These are phyloP conservation scores for Sapayoa aenigma DNA, from an alignment of 2,113 vertebrate genomes.

Conservation along the genomic window DNA sequence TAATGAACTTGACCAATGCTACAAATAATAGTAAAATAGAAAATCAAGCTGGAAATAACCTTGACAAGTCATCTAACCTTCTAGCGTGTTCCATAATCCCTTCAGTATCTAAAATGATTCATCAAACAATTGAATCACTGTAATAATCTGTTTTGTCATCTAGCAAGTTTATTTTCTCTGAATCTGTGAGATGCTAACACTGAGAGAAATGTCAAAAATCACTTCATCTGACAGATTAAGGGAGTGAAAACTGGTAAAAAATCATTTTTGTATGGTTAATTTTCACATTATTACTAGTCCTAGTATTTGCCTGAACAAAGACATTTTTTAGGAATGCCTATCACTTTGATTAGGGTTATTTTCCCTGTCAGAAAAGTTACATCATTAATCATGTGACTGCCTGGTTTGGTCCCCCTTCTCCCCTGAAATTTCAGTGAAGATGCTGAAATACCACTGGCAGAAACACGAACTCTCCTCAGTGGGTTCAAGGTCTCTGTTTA, in stretches of 20 bases:
- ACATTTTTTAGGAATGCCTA: not conserved
- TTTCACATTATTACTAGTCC: not conserved
- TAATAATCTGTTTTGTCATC: not conserved
- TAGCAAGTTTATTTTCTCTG: not conserved
- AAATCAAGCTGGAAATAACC: not conserved
- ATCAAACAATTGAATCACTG: not conserved
- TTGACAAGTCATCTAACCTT: not conserved
- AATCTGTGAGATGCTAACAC: not conserved
- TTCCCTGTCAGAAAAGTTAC: not conserved
- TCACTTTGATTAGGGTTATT: not conserved
- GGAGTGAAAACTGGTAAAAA: not conserved
- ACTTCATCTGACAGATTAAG: not conserved
- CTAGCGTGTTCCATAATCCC: not conserved
- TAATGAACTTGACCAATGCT: not conserved
- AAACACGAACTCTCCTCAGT: not conserved
- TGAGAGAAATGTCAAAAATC: not conserved
- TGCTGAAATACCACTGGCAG: not conserved
- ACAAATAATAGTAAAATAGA: not conserved
- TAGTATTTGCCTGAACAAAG: not conserved
- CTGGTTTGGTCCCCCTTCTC: not conserved
- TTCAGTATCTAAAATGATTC: not conserved
- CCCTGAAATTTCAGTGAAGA: not conserved
- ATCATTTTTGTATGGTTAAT: not conserved
- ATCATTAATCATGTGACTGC: not conserved
- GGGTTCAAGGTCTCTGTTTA: not conserved